Evolutionary conservation across 2,888 invertebrate species (phyloP).

Genomic region (Eubasilissa splendida): DNA sequence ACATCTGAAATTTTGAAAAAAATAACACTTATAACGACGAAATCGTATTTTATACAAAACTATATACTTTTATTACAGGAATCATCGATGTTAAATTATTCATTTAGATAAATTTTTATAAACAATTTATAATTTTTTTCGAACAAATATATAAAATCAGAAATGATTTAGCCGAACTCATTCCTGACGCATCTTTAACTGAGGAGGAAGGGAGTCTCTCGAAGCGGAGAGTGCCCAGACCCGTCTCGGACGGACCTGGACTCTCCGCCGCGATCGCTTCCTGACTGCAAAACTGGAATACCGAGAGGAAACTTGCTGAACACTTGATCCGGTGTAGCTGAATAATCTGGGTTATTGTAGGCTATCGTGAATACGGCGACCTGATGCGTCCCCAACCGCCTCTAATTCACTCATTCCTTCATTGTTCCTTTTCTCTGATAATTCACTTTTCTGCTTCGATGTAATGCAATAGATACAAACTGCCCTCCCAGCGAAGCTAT

Average conservation of each 20-base stretch:
- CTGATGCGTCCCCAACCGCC: neutral
- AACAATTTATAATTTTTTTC: constrained; percentile 43
- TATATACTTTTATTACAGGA: constrained; percentile 59
- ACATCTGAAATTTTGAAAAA: constrained; percentile 59
- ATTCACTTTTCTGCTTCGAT: no score
- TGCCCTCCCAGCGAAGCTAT: no score
- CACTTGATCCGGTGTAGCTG: constrained; percentile 43
- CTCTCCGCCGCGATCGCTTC: constrained; percentile 15
- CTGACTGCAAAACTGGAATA: constrained; percentile 7
- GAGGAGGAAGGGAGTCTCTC: constrained; percentile 28
- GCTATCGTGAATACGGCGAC: neutral
- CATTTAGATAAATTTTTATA: constrained; percentile 53
- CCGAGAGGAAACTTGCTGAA: constrained; percentile 28
- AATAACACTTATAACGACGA: constrained; percentile 59
- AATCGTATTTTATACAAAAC: constrained; percentile 59
- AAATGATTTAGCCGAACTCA: constrained; percentile 55
- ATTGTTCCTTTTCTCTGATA: no score
- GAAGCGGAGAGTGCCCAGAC: constrained; percentile 30
- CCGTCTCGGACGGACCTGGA: neutral
- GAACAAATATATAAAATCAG: constrained; percentile 48
- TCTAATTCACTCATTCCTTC: no score
- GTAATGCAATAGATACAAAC: no score
- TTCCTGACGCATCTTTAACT: constrained; percentile 38
- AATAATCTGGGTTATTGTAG: constrained; percentile 33
- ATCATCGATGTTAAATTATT: constrained; percentile 58